Base-by-base conservation (phyloP, 2,113 vertebrate genomes). In the Ptyas mucosa region DNA sequence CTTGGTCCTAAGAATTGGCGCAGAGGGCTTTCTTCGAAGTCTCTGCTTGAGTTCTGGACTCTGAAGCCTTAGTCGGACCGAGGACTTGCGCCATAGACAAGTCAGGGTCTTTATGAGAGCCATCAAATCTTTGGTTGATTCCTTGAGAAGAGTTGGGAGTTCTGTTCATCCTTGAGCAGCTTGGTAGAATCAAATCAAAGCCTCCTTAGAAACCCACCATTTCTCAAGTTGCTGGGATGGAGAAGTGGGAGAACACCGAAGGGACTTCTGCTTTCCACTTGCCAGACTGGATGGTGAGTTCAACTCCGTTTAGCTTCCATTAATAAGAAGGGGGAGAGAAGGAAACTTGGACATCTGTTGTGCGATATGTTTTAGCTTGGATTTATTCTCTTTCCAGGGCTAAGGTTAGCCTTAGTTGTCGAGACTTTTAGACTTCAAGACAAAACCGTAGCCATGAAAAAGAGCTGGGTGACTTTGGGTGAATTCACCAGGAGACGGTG, bases 261-360 rank as follows among this genome's bases (percentile, higher is more conserved):
- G 91, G 95, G 53, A 91, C 97, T 90, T 96, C 97, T 2, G 97
- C 98, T 61, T 97, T 98, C 95, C 96, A 96, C 89, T 12, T 97
- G 96, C 98, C 98, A 0, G 91, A 96, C 43, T 98, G 98, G 98
- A 97, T 97, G 98, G 98, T 98, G 97, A 98, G 98, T 98, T 58
- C 97, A 97, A 97, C 97, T 7, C 8, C 3, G 0, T 1, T 7
- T 0, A 2, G 0, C 34, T 61, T 12, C 0, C 0, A 0, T 4
- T 57, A 0, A 10, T 29, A 0, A 5, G 1, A 1, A 5, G 8
- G 29, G 15, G 5, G 61, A 18, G 0, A 9, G 26, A 5, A n/a
- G 69, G 10, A 75, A 20, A 34, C 15, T 2, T 20, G 53, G 55
- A 43, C 20, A 0, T 20, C 26, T 1, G 9, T 10, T 15, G 49